phyloP scores from a whole-genome alignment of 2,113 vertebrate species.

The Rhabdornis inornatus region DNA sequence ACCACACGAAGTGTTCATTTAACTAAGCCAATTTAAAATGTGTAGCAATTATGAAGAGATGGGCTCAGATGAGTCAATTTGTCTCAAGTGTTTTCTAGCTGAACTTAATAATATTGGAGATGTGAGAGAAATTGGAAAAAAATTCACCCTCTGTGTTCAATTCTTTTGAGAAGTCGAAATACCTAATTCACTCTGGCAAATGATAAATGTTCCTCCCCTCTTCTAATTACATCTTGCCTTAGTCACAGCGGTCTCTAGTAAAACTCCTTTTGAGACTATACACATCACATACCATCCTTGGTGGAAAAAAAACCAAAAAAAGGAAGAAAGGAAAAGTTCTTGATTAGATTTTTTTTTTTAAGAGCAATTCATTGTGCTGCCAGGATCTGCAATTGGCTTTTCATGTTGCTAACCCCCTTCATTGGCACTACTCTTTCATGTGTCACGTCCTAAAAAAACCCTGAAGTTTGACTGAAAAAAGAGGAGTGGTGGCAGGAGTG shows the following conservation, averaged over 20 bases:
- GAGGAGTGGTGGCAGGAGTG: background rate
- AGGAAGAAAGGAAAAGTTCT: background rate
- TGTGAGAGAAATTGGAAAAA: constrained; percentile 45
- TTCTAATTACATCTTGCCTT: constrained; percentile 66
- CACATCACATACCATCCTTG: background rate
- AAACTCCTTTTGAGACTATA: constrained; percentile 61
- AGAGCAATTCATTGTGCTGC: background rate
- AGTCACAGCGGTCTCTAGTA: constrained; percentile 56
- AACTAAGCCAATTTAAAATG: constrained; percentile 46
- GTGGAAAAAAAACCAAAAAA: background rate
- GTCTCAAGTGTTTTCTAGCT: constrained; percentile 50
- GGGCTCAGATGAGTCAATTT: constrained; percentile 44
- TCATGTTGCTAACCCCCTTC: background rate
- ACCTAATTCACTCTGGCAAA: constrained; percentile 65
- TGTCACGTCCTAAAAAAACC: background rate
- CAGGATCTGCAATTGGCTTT: background rate
- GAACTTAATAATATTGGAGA: constrained; percentile 51
- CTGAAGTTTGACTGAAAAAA: background rate
- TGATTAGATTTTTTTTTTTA: background rate
- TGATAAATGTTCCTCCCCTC: constrained; percentile 66
- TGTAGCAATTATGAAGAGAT: constrained; percentile 61
- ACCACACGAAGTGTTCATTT: background rate
- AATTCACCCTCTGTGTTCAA: constrained; percentile 42
- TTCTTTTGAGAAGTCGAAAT: constrained; percentile 61
- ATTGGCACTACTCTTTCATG: background rate